Percentiles rank a stretch among this genome's conserved stretches.
Evolutionary conservation across 2,888 invertebrate genomes (phyloP).

Genomic region (Didymodactylos carnosus): DNA sequence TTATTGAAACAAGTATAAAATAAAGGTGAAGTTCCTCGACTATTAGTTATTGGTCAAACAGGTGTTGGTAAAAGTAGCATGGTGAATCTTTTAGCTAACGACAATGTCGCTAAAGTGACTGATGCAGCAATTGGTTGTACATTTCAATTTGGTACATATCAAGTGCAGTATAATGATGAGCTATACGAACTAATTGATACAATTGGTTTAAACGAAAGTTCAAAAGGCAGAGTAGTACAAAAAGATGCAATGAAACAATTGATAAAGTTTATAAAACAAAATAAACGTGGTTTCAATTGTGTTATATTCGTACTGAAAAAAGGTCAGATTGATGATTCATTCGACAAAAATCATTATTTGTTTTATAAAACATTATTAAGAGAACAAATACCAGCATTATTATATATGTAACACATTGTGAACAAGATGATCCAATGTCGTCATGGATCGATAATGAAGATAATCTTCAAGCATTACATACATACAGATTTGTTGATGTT

Average conservation of each 20-base stretch:
- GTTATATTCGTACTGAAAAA: neutral
- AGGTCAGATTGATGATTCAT: neutral
- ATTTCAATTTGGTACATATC: neutral
- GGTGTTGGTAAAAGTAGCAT: neutral
- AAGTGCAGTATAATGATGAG: neutral
- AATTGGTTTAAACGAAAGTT: neutral
- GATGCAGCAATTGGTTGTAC: neutral
- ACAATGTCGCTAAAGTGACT: neutral
- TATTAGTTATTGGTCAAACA: neutral
- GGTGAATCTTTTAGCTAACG: neutral
- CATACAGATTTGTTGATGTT: neutral
- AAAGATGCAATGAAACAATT: neutral
- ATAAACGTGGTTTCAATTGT: neutral
- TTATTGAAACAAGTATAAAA: neutral
- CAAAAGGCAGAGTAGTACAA: neutral
- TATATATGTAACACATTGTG: neutral
- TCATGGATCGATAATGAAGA: neutral
- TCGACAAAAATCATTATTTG: neutral
- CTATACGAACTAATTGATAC: neutral
- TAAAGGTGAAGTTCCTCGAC: neutral
- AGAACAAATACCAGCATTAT: neutral
- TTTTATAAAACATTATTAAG: neutral
- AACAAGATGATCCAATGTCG: neutral
- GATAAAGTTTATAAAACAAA: neutral
- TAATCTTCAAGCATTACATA: neutral